A percentile compares a stretch with the other conserved stretches of the same genome.
These are phyloP conservation scores for Pherbina coryleti DNA, from an alignment of 2,888 invertebrate species.

Conservation along the genomic window DNA sequence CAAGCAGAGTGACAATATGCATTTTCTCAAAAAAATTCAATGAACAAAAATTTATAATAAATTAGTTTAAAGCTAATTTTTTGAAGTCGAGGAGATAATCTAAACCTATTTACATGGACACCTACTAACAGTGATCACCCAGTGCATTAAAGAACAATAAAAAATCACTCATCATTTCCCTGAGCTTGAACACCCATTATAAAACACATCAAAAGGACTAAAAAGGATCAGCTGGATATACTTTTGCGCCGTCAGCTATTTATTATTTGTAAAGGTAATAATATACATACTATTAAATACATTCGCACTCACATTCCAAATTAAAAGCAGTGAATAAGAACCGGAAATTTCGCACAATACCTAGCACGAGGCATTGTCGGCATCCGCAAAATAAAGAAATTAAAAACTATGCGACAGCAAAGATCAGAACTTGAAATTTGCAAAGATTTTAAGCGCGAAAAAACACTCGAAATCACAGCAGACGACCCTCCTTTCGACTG, in stretches of 20 bases:
- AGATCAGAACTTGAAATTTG: neutral
- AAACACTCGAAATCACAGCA: constrained; percentile 26
- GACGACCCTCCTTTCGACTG: neutral
- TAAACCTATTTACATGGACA: no score
- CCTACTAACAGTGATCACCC: no score
- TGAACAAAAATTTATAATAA: no score
- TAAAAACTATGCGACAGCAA: neutral
- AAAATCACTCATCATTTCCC: neutral
- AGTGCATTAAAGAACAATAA: no score
- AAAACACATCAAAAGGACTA: constrained; percentile 27
- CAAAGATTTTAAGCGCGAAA: constrained; percentile 31
- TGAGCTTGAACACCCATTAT: neutral
- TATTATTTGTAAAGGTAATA: constrained; percentile 16
- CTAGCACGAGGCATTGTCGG: neutral
- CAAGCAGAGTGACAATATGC: no score
- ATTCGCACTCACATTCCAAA: neutral
- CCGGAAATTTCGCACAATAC: constrained; percentile 1
- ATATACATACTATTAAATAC: constrained; percentile 17
- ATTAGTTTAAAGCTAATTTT: no score
- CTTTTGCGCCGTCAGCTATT: constrained; percentile 24
- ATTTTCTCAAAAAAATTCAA: no score
- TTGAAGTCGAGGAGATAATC: no score
- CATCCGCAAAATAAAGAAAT: neutral
- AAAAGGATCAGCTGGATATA: constrained; percentile 49
- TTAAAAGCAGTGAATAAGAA: neutral